Percentiles rank a stretch among this genome's conserved stretches.
These are phyloP conservation scores for Edolisoma coerulescens DNA, from an alignment of 2,113 vertebrate genomes.

Conservation along the genomic window DNA sequence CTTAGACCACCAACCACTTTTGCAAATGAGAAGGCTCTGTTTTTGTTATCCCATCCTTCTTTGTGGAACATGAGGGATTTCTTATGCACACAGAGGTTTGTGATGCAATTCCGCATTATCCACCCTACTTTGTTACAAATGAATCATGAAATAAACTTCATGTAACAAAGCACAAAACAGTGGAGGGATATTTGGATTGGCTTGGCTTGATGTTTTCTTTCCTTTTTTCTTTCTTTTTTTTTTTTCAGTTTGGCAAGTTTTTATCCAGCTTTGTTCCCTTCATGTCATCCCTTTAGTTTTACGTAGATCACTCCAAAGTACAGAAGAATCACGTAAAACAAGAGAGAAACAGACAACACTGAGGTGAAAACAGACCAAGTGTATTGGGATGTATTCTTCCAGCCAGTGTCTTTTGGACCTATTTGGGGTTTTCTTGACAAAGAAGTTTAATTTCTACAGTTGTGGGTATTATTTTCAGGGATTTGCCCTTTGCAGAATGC, in stretches of 20 bases:
- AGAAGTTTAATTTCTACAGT: neutral
- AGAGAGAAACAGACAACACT: neutral
- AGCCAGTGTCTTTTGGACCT: neutral
- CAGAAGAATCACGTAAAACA: neutral
- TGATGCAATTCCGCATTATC: neutral
- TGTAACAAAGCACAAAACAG: neutral
- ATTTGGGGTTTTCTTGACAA: neutral
- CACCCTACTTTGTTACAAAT: neutral
- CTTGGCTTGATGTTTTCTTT: neutral
- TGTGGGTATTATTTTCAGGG: neutral
- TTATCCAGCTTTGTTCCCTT: neutral
- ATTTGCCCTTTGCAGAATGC: neutral
- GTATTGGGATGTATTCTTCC: neutral
- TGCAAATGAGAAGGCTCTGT: neutral
- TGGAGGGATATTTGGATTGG: neutral
- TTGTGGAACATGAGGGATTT: neutral
- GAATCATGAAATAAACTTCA: neutral
- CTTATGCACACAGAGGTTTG: neutral
- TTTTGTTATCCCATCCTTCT: neutral
- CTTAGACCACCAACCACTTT: neutral
- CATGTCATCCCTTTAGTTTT: neutral
- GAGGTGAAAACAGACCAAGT: neutral
- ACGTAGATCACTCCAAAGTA: neutral
- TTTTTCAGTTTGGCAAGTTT: neutral
- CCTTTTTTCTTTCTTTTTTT: neutral